A percentile compares a stretch with the other conserved stretches of the same genome.
Conservation (phyloP, 2,888 invertebrate species). For the Cactoblastis cactorum region DNA sequence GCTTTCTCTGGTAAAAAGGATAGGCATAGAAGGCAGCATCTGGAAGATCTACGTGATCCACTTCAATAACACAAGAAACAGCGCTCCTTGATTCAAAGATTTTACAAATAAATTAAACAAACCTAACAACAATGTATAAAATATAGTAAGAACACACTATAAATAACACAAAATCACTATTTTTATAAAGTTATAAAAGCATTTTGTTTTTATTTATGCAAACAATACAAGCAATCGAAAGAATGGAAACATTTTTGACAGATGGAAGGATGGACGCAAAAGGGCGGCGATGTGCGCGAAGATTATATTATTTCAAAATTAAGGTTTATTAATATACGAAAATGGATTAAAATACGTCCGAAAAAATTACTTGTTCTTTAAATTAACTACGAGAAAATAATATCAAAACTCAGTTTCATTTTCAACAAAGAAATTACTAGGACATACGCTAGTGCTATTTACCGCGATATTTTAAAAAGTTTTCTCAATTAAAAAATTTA, state of each 20-base stretch:
- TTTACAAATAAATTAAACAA: constrained; percentile 38
- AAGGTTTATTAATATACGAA: background rate
- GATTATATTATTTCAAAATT: constrained; percentile 45
- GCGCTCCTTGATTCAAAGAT: constrained; percentile 34
- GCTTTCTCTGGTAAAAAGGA: constrained; percentile 68
- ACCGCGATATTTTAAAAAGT: background rate
- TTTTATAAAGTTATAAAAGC: constrained; percentile 30
- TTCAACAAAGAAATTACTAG: background rate
- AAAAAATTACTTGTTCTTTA: background rate
- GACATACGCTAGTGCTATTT: background rate
- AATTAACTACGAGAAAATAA: background rate
- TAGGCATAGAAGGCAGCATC: constrained; percentile 78
- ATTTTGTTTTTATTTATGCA: constrained; percentile 49
- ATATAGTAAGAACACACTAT: constrained; percentile 29
- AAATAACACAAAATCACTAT: constrained; percentile 36
- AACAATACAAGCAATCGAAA: constrained; percentile 51
- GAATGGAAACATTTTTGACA: constrained; percentile 65
- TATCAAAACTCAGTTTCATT: background rate
- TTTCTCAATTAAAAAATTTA: too few species aligned
- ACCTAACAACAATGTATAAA: constrained; percentile 29
- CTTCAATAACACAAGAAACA: constrained; percentile 42
- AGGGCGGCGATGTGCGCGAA: constrained; percentile 31
- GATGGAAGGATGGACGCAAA: constrained; percentile 48
- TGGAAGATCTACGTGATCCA: constrained; percentile 43
- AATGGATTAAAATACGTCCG: background rate